phyloP scores from a whole-genome alignment of 2,797 vertebrate genomes.

The Dicrostonyx torquatus region DNA sequence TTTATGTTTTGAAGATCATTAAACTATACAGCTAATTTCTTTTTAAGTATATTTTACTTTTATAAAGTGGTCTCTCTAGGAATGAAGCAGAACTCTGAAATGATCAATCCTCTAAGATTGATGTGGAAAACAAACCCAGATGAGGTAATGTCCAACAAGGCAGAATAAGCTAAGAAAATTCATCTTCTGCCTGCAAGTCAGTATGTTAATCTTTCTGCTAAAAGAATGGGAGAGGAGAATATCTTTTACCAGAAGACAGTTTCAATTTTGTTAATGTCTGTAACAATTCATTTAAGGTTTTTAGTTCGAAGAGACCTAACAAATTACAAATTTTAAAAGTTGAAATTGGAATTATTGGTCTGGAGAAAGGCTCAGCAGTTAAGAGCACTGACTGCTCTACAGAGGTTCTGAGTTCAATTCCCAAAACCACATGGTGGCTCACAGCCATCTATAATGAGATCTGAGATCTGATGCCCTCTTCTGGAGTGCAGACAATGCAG shows the following conservation, averaged over 20 bases:
- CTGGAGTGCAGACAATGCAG: too few relatives aligned
- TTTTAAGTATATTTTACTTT: slow-evolving; percentile 49
- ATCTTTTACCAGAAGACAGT: not conserved
- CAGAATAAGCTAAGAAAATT: not conserved
- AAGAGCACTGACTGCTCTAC: too few relatives aligned
- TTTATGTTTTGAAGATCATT: slow-evolving; percentile 27
- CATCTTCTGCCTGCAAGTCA: not conserved
- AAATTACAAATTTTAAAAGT: not conserved
- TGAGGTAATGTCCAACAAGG: not conserved
- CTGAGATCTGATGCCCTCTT: too few relatives aligned
- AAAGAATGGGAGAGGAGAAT: not conserved
- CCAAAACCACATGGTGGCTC: too few relatives aligned
- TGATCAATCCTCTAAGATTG: not conserved
- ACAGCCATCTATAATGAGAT: too few relatives aligned
- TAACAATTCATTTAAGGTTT: not conserved
- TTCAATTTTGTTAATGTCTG: not conserved
- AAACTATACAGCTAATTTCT: not conserved
- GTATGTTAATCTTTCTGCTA: not conserved
- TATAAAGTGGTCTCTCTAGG: not conserved
- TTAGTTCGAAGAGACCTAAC: not conserved
- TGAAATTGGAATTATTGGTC: not conserved
- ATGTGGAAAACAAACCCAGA: not conserved
- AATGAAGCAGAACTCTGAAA: slow-evolving; percentile 14
- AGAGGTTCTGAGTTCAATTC: too few relatives aligned
- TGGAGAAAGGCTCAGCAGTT: too few relatives aligned